Evolutionary conservation across 2,113 vertebrate species (phyloP), one percentile per base, ranked within the genome.

Genomic region (Cavia aperea): DNA sequence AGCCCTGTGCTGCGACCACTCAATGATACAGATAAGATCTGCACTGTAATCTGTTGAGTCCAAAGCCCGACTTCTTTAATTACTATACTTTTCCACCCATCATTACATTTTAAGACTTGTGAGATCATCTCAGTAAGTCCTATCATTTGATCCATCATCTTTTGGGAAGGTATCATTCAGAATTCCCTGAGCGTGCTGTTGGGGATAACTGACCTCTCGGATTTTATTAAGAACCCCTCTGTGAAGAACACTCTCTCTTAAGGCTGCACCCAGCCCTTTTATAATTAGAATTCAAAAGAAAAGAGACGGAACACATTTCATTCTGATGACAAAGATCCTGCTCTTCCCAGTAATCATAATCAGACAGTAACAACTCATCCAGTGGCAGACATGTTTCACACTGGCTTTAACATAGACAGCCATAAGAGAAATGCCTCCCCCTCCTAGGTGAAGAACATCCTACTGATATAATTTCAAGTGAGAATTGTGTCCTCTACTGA

Each of bases 201-300:
- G 18, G 39, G 9, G 87, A 89, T 60, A 93, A 23, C 31, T 90
- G 78, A 66, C 26, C 11, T 89, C 54, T 78, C 60, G 29, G 15
- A n/a, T 85, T 31, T 93, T 92, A 66, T 63, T 94, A 87, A 93
- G 75, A 93, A 62, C 70, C 56, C 29, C 46, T 19, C 29, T 49
- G 56, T 21, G 21, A 92, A 56, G 1, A 51, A 3, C 11, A 63
- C 21, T 81, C 43, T 46, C 21, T 79, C 18, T 62, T 62, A 94
- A 56, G 39, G 54, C 15, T 77, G n/a, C 4, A 43, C 3, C 23
- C 1, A 92, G 31, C 15, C 60, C 51, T 85, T 93, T 51, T 77
- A 62, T 24, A 73, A 18, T 70, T 66, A 39, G 31, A 15, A 26
- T 86, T n/a, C 18, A 92, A 87, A 81, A n/a, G 49, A 46, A 54